Conservation (phyloP, 2,113 vertebrate species). For the Picathartes gymnocephalus region DNA sequence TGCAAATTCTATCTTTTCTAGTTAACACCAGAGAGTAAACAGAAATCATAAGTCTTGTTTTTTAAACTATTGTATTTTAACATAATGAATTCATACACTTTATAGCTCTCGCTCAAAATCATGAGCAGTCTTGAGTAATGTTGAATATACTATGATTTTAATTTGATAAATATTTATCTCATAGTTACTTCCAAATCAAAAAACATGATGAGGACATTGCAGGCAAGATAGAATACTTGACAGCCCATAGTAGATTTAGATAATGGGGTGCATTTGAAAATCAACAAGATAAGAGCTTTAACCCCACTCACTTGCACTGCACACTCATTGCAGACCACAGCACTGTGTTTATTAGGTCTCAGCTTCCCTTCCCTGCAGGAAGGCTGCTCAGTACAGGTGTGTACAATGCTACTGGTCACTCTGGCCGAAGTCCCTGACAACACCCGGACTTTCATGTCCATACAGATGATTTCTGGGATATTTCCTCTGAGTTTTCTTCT, state of each 20-base stretch:
- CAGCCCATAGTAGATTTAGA: background rate
- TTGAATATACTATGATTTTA: background rate
- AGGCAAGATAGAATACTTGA: background rate
- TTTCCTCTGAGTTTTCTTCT: background rate
- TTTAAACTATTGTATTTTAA: background rate
- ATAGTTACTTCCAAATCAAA: background rate
- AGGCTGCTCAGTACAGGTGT: background rate
- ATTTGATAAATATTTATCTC: background rate
- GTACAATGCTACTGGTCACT: background rate
- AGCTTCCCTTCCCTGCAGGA: background rate
- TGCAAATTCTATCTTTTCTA: background rate
- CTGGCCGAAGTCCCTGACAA: background rate
- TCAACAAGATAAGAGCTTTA: background rate
- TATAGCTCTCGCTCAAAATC: background rate
- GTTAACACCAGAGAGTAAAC: background rate
- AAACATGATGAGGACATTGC: fast-evolving
- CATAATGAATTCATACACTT: background rate
- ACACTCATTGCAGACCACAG: background rate
- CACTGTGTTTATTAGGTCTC: background rate
- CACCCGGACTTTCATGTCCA: background rate
- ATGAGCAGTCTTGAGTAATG: background rate
- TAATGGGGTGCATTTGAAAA: background rate
- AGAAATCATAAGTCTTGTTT: background rate
- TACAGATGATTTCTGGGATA: background rate
- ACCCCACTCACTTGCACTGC: background rate